phyloP scores from a whole-genome alignment of 2,797 vertebrate species.

The Pteropus rufus region DNA sequence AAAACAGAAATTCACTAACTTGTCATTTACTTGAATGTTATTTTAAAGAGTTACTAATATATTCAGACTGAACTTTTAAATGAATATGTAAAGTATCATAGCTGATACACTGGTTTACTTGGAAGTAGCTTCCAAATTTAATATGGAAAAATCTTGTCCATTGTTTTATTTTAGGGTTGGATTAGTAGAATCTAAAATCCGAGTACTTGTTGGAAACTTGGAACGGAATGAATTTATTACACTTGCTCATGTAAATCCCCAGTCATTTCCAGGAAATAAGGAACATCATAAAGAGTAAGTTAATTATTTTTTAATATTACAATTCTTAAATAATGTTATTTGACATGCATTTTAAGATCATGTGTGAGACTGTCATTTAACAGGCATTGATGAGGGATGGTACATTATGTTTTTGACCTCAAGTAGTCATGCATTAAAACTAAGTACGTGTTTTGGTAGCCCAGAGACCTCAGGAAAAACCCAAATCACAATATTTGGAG shows the following conservation, averaged over 20 bases:
- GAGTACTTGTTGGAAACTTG: slow-evolving; percentile 96
- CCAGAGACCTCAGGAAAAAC: not conserved
- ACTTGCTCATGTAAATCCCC: slow-evolving; percentile 96
- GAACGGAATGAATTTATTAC: slow-evolving; percentile 98
- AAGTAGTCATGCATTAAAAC: not conserved
- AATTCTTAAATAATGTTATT: slow-evolving; percentile 49
- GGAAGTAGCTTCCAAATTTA: slow-evolving; percentile 27
- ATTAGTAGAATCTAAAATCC: slow-evolving; percentile 98
- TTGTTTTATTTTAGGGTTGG: slow-evolving; percentile 88
- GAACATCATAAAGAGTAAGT: slow-evolving; percentile 92
- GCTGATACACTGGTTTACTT: not conserved
- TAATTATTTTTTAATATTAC: slow-evolving; percentile 45
- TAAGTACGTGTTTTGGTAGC: not conserved
- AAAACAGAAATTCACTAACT: not conserved
- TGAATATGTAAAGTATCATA: not conserved
- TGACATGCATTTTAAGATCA: slow-evolving; percentile 9
- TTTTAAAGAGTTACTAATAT: not conserved
- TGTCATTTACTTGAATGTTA: not conserved
- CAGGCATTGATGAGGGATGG: not conserved
- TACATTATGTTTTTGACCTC: not conserved
- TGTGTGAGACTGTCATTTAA: slow-evolving; percentile 6
- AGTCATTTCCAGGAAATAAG: slow-evolving; percentile 93
- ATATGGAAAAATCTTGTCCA: slow-evolving; percentile 17
- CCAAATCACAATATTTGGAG: not conserved
- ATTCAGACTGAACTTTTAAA: not conserved